Percentiles rank a stretch among this genome's conserved stretches.
Conservation (phyloP, 2,113 vertebrate species). For the Triplophysa siluroides region DNA sequence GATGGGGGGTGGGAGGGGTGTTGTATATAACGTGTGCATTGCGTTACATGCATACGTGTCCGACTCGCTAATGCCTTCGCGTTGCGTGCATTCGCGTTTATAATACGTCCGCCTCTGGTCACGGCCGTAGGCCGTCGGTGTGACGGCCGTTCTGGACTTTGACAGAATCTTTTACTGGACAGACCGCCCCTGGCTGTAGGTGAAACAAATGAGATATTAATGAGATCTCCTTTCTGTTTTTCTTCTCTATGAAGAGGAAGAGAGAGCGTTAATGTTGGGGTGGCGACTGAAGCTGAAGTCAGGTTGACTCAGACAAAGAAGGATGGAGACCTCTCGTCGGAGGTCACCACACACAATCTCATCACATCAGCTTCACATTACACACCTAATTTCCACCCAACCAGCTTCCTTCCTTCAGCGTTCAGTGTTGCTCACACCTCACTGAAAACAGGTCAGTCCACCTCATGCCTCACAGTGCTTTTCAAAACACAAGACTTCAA, state of each 20-base stretch:
- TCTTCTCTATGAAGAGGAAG: not conserved
- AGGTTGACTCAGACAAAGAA: conserved; percentile 59
- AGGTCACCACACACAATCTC: conserved; percentile 73
- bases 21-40: too few species aligned
- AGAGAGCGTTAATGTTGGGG: conserved; percentile 14
- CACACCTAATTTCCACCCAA: conserved; percentile 68
- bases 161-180: too few species aligned
- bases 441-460: conserved; percentile 34
- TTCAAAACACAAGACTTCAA: conserved; percentile 47
- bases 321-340: conserved; percentile 61
- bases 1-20: too few species aligned
- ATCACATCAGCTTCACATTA: conserved; percentile 72
- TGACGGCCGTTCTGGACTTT: too few species aligned
- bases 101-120: too few species aligned
- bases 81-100: too few species aligned
- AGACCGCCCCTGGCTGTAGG: too few species aligned
- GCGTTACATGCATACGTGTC: too few species aligned
- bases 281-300: conserved; percentile 46
- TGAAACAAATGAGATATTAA: too few species aligned
- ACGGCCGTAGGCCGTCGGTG: too few species aligned
- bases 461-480: conserved; percentile 37
- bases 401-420: conserved; percentile 25
- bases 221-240: too few species aligned
- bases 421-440: conserved; percentile 31
- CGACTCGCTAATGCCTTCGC: too few species aligned